Conservation (phyloP, 1,140 invertebrate species). For the Plutomurus gul region DNA sequence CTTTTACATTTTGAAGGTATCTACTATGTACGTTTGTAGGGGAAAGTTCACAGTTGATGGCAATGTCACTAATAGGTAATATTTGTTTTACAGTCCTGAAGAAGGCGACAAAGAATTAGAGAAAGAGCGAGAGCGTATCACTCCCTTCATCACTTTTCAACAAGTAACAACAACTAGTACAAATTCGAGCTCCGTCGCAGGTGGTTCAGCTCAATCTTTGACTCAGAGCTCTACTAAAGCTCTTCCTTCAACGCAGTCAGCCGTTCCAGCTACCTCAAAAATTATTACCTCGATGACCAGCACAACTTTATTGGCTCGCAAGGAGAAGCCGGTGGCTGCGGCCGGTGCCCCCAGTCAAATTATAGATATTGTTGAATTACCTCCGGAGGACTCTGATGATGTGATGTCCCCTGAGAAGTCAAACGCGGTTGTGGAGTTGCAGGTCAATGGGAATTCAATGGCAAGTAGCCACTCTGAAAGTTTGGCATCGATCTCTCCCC, state of each 20-base stretch:
- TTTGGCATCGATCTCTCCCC: slow-evolving; percentile 40
- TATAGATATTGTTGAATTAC: slow-evolving; percentile 31
- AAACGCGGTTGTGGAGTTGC: neutral
- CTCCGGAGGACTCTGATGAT: neutral
- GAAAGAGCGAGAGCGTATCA: slow-evolving; percentile 52
- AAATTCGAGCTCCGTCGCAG: slow-evolving; percentile 43
- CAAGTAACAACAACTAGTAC: slow-evolving; percentile 52
- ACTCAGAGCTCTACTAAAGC: slow-evolving; percentile 26
- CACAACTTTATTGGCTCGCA: slow-evolving; percentile 3
- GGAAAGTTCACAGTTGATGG: no score
- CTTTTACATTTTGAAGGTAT: no score
- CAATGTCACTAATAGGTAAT: neutral
- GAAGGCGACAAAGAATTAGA: slow-evolving; percentile 54
- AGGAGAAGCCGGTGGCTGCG: slow-evolving; percentile 12
- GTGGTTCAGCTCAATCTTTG: slow-evolving; percentile 28
- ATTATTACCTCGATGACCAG: slow-evolving; percentile 34
- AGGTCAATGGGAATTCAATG: slow-evolving; percentile 27
- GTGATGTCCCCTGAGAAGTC: neutral
- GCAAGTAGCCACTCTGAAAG: slow-evolving; percentile 6
- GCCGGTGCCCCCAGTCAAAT: neutral
- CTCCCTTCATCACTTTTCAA: slow-evolving; percentile 54
- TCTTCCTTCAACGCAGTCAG: slow-evolving; percentile 17
- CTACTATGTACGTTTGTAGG: no score
- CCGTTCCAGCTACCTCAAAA: neutral
- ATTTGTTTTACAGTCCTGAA: slow-evolving; percentile 39